These are phyloP conservation scores for Anthoscopus minutus DNA, from an alignment of 2,113 vertebrate genomes.

Conservation along the genomic window DNA sequence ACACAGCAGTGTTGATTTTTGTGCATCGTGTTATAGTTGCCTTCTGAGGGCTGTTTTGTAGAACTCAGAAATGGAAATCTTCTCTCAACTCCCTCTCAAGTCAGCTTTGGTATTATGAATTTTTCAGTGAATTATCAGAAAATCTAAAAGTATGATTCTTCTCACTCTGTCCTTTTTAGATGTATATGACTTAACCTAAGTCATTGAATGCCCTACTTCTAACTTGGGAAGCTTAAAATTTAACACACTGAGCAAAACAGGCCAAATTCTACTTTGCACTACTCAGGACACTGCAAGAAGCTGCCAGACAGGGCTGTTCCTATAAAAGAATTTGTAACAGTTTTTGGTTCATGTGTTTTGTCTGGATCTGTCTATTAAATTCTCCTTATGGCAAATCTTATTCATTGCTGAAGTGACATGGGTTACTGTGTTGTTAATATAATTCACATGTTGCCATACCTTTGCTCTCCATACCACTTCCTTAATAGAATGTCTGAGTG, in stretches of 20 bases:
- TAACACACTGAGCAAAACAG: background rate
- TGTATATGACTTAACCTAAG: background rate
- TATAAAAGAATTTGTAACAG: background rate
- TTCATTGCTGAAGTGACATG: background rate
- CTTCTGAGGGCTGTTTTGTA: background rate
- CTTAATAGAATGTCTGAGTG: background rate
- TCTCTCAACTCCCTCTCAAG: background rate
- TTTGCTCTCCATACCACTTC: background rate
- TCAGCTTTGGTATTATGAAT: background rate
- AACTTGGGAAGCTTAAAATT: background rate
- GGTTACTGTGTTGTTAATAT: background rate
- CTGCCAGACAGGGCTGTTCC: background rate
- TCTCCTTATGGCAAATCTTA: background rate
- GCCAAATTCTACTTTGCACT: background rate
- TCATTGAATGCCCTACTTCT: background rate
- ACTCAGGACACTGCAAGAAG: background rate
- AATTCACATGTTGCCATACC: rapidly evolving
- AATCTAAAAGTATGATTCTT: background rate
- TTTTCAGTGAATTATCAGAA: background rate
- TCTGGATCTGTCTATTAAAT: background rate
- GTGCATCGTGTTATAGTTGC: background rate
- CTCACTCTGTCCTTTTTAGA: background rate
- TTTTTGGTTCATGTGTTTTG: background rate
- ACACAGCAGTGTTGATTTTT: background rate
- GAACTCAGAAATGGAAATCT: background rate